Conservation (phyloP, 2,113 vertebrate species). For the Balaenoptera acutorostrata region DNA sequence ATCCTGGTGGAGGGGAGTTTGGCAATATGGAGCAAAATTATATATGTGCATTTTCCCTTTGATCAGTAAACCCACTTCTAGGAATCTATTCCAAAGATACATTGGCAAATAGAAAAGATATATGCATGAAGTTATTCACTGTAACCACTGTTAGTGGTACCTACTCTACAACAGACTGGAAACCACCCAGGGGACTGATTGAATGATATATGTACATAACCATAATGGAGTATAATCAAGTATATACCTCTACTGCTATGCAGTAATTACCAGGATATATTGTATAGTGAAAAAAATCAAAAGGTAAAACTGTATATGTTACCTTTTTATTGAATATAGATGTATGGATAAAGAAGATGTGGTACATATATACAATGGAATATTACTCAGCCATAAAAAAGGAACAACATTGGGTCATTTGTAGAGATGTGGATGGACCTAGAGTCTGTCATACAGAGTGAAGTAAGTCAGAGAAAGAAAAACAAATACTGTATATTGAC, state of each 20-base stretch:
- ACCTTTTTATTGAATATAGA: neutral
- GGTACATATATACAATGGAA: too few species aligned
- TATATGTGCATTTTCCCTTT: neutral
- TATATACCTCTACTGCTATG: neutral
- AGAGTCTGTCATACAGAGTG: too few species aligned
- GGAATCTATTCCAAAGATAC: neutral
- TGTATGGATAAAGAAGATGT: too few species aligned
- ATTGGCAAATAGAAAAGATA: constrained; percentile 14
- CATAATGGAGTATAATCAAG: neutral
- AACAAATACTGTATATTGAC: too few species aligned
- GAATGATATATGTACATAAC: neutral
- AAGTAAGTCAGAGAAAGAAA: too few species aligned
- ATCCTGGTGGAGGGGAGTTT: neutral
- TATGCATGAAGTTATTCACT: neutral
- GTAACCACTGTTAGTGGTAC: neutral
- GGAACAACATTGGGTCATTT: too few species aligned
- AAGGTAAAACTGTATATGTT: neutral
- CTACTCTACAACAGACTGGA: neutral
- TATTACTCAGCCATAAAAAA: too few species aligned
- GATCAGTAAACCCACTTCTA: neutral
- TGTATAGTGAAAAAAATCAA: neutral
- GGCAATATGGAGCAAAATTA: neutral
- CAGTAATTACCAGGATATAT: neutral
- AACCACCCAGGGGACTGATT: neutral
- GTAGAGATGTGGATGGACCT: too few species aligned